A percentile compares a stretch with the other conserved stretches of the same genome.
phyloP scores from a whole-genome alignment of 2,113 vertebrate species.

The Antechinus flavipes region DNA sequence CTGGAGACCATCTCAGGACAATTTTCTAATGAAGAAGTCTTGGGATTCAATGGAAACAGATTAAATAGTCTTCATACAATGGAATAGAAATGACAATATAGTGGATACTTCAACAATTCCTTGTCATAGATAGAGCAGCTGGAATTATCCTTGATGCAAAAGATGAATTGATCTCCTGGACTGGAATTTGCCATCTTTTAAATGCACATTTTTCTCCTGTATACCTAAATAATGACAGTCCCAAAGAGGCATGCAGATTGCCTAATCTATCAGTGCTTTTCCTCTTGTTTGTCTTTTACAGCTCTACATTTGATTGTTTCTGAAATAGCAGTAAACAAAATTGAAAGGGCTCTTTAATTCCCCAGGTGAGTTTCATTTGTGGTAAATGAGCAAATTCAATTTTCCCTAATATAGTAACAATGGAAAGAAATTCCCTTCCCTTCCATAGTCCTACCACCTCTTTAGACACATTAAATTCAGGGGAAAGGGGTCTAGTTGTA shows the following conservation, averaged over 20 bases:
- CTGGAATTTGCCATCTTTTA: constrained; percentile 53
- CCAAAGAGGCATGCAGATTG: constrained; percentile 58
- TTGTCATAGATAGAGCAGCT: neutral
- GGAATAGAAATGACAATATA: neutral
- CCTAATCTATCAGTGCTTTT: constrained; percentile 66
- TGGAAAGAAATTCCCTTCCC: constrained; percentile 47
- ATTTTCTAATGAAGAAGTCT: neutral
- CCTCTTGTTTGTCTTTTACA: constrained; percentile 72
- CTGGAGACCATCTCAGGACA: constrained; percentile 5
- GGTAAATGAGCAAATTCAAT: constrained; percentile 75
- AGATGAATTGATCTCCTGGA: constrained; percentile 41
- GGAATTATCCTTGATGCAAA: constrained; percentile 49
- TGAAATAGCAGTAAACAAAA: constrained; percentile 66
- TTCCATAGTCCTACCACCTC: neutral
- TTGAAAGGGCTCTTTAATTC: constrained; percentile 60
- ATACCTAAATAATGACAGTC: constrained; percentile 68
- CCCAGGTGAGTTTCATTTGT: constrained; percentile 68
- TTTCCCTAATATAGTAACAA: constrained; percentile 64
- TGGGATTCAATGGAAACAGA: neutral
- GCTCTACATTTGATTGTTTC: constrained; percentile 61
- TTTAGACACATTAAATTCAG: constrained; percentile 54
- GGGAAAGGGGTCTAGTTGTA: neutral
- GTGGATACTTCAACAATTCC: constrained; percentile 43
- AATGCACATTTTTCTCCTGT: constrained; percentile 55
- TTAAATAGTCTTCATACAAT: constrained; percentile 7